Percentiles rank a stretch among this genome's conserved stretches.
Conservation (phyloP, 2,888 invertebrate species). For the Lasius fuliginosus region DNA sequence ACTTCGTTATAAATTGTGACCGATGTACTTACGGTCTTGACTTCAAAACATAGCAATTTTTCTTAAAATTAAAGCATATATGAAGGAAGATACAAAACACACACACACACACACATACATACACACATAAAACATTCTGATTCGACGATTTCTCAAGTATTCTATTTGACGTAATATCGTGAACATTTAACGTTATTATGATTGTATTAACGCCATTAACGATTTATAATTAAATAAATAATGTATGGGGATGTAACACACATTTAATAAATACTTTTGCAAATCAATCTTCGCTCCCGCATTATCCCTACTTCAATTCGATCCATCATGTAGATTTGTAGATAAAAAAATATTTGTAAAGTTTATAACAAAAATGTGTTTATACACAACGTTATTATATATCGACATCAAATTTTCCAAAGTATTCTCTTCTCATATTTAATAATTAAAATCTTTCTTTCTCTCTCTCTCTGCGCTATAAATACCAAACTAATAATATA, state of each 20-base stretch:
- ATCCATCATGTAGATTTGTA: neutral
- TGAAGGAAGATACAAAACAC: neutral
- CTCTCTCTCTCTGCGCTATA: neutral
- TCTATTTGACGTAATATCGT: conserved; percentile 51
- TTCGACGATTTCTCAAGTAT: conserved; percentile 57
- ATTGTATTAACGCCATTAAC: conserved; percentile 67
- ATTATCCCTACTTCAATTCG: neutral
- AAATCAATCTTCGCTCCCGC: conserved; percentile 53
- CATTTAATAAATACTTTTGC: conserved; percentile 74
- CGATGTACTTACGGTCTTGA: conserved; percentile 16
- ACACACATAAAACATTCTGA: conserved; percentile 7
- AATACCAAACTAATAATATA: neutral
- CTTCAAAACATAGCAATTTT: conserved; percentile 19
- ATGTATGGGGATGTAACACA: conserved; percentile 67
- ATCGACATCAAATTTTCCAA: neutral
- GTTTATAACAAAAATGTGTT: neutral
- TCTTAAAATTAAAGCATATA: conserved; percentile 12
- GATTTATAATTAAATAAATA: conserved; percentile 63
- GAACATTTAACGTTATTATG: conserved; percentile 60
- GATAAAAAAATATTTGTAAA: neutral
- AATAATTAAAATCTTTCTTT: neutral
- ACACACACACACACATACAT: neutral
- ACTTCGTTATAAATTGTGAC: conserved; percentile 3
- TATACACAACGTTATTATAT: neutral
- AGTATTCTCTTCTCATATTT: neutral